Base-by-base conservation (phyloP, 2,888 invertebrate genomes). In the Branchinecta sandiegonensis region DNA sequence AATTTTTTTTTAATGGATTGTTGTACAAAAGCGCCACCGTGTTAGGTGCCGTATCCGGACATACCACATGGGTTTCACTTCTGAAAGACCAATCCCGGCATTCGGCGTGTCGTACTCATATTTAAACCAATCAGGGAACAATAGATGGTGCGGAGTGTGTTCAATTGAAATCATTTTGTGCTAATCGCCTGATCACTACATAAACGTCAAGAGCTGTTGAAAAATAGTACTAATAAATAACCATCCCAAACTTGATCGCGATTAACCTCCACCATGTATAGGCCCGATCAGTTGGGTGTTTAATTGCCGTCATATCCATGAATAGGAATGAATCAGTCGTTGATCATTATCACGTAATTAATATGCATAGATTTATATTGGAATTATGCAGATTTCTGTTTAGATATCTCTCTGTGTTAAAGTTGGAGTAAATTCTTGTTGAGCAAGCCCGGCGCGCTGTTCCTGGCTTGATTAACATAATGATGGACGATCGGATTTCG, bases 301-400 rank as follows among this genome's bases (percentile, higher is more conserved):
- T 56, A 56, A 56, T 56, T 56, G 56, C 56, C 17, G 56, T n/a
- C 17, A 56, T 56, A 56, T 14, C 56, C 56, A 56, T 56, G 56
- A 56, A 56, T 56, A 56, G 56, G 14, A 14, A 56, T 56, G 56
- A 56, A 56, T 56, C 56, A 14, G 56, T n/a, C 14, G 14, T 17
- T 56, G 56, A 56, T 56, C 14, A 56, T 17, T 56, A 56, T 56
- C 56, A 56, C n/a, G 56, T 56, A 56, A 56, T 56, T 56, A 56
- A 56, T 56, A 56, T 56, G 56, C 56, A 56, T 56, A 56, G 56
- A 56, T 56, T 56, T 56, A 56, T 56, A 56, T 56, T 56, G 56
- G 56, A 56, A 56, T 56, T 56, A 56, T 56, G 56, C 56, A 56
- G 56, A 56, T 56, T 56, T 56, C 56, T 56, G 56, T 56, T 56